These are phyloP conservation scores for Minunthozetes semirufus DNA, from an alignment of 2,888 invertebrate species.

Conservation along the genomic window DNA sequence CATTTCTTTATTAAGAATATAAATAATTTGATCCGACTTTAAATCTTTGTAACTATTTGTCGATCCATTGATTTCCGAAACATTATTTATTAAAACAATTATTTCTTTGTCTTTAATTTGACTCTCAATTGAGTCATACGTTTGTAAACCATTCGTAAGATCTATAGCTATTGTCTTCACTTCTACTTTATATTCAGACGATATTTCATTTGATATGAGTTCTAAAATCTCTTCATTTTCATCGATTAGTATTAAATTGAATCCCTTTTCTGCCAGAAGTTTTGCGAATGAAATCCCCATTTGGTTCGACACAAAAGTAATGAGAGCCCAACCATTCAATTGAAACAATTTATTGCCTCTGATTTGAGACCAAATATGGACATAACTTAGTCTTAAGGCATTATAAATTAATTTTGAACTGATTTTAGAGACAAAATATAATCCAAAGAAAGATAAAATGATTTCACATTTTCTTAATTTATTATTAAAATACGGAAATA, in stretches of 20 bases:
- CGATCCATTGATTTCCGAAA: not conserved
- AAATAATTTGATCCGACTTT: not conserved
- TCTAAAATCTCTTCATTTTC: not conserved
- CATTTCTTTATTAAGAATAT: slow-evolving; percentile 21
- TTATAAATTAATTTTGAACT: slow-evolving; percentile 4
- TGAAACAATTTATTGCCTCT: not conserved
- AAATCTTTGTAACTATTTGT: not conserved
- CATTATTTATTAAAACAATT: not conserved
- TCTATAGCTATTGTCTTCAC: slow-evolving; percentile 17
- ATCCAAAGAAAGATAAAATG: slow-evolving; percentile 7
- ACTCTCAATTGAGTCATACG: not conserved
- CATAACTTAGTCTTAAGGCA: not conserved
- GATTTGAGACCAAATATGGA: slow-evolving; percentile 8
- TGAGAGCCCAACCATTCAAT: not conserved
- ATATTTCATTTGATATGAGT: not conserved
- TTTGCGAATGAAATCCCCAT: not conserved
- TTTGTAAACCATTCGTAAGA: slow-evolving; percentile 5
- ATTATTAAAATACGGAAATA: not conserved
- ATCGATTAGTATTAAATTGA: slow-evolving; percentile 11
- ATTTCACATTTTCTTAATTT: not conserved
- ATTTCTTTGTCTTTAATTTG: slow-evolving; percentile 20
- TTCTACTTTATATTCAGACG: slow-evolving; percentile 5
- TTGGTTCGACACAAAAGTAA: not conserved
- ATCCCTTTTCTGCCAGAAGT: not conserved
- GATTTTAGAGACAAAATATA: slow-evolving; percentile 2